Base-by-base conservation (phyloP, 2,888 invertebrate species). In the Drosophila cracens region DNA sequence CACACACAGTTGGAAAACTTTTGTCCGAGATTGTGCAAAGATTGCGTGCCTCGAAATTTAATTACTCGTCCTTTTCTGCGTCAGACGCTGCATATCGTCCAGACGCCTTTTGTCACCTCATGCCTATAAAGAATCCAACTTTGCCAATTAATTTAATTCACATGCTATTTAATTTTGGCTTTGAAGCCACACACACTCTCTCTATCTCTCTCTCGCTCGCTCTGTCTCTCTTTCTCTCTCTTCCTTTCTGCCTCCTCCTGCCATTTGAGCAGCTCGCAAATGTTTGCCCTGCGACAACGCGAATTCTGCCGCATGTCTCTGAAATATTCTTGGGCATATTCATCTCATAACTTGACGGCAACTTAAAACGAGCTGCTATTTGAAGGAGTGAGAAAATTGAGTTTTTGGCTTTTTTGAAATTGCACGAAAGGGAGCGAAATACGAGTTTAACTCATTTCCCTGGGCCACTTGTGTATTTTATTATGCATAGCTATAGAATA, bases 141-240 rank as follows among this genome's bases (percentile, higher is more conserved):
- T 89, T 87, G 51, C 66, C 83, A 85, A 89, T 85, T 85, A 83
- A 85, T 87, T 85, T 83, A 83, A 83, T 83, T 89, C 79, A 69
- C 78, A 81, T 83, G 66, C 75, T 65, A 58, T 74, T 81, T 65
- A 70, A 72, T 78, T 67, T 70, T 56, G 53, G 40, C 74, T 68
- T 69, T 58, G 64, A 66, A 49, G 59, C 25, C 64, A 62, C n/a
- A 21, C 21, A 0, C 13, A 4, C 7, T 21, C 7, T 21, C 43
- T 7, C 0, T 43, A 1, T 21, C 7, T 21, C 6, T 21, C 4
- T 38, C 38, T 38, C 0, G 6, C 36, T 7, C 36, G 16, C 36
- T 36, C 7, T 16, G 6, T 36, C 36, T 16, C 6, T 36, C 13
- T 21, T 1, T 43, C 43, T 13, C 38, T 1, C 38, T 4, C 10